Evolutionary conservation across 2,113 vertebrate genomes (phyloP).

Genomic region (Nyctibius bracteatus): DNA sequence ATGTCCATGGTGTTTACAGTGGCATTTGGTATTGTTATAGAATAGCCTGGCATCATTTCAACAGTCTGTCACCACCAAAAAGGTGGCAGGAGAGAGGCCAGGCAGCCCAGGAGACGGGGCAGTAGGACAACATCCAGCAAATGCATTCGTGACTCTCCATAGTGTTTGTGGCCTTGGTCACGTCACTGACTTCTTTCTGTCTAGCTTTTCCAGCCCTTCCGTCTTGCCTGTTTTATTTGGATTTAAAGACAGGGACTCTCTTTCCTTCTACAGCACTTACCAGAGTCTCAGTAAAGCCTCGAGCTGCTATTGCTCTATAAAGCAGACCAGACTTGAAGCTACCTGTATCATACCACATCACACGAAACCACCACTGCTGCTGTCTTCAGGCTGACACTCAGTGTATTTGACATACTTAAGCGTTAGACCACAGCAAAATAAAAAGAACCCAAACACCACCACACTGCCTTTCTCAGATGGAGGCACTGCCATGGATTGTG

Average conservation of each 20-base stretch:
- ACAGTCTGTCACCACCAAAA: neutral
- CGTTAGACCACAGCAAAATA: neutral
- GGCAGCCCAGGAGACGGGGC: neutral
- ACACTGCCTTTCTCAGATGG: neutral
- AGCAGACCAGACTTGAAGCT: neutral
- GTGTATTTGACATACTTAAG: neutral
- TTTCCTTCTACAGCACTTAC: neutral
- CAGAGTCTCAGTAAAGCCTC: neutral
- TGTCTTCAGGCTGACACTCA: neutral
- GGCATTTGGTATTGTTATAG: neutral
- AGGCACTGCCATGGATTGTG: neutral
- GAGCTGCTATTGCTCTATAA: neutral
- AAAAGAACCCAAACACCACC: neutral
- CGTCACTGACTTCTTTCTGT: neutral
- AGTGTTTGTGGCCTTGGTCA: neutral
- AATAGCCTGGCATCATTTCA: neutral
- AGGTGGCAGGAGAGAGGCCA: neutral
- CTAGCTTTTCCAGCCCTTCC: neutral
- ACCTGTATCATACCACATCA: neutral
- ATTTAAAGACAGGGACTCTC: neutral
- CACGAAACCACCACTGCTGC: neutral
- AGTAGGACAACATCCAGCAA: neutral
- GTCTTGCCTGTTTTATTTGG: neutral
- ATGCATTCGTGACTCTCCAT: neutral
- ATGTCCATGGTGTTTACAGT: neutral